A percentile compares a stretch with the other conserved stretches of the same genome.
phyloP scores from a whole-genome alignment of 2,888 invertebrate genomes.

The Dusona sp. region DNA sequence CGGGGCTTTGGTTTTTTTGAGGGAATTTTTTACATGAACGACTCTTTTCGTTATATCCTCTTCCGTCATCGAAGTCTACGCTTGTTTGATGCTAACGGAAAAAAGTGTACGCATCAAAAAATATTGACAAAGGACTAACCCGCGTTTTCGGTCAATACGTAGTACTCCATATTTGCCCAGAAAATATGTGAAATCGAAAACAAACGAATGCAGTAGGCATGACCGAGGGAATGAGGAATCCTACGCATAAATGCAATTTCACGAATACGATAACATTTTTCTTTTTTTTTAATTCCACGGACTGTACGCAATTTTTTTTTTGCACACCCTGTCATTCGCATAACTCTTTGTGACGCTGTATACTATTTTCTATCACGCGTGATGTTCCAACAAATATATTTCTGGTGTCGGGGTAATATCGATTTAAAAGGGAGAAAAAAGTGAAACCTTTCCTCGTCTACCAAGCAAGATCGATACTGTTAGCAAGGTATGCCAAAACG shows the following conservation, averaged over 20 bases:
- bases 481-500: conserved; percentile 15
- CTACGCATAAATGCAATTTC: conserved; percentile 6
- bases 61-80: not conserved
- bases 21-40: no score
- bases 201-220: not conserved
- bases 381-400: not conserved
- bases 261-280: not conserved
- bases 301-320: conserved; percentile 18
- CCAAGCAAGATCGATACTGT: conserved; percentile 24
- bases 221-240: not conserved
- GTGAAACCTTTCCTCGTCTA: not conserved
- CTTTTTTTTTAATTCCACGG: not conserved
- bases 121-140: conserved; percentile 29
- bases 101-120: not conserved
- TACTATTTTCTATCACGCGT: conserved; percentile 8
- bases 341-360: not conserved
- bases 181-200: not conserved
- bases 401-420: conserved; percentile 13
- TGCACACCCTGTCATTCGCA: not conserved
- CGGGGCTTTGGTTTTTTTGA: no score
- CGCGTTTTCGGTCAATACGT: not conserved
- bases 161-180: not conserved
- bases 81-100: not conserved
- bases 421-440: conserved; percentile 18
- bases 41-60: no score